These are phyloP conservation scores for Tenebrosternarchus preto DNA, from an alignment of 2,113 vertebrate genomes.

Conservation along the genomic window DNA sequence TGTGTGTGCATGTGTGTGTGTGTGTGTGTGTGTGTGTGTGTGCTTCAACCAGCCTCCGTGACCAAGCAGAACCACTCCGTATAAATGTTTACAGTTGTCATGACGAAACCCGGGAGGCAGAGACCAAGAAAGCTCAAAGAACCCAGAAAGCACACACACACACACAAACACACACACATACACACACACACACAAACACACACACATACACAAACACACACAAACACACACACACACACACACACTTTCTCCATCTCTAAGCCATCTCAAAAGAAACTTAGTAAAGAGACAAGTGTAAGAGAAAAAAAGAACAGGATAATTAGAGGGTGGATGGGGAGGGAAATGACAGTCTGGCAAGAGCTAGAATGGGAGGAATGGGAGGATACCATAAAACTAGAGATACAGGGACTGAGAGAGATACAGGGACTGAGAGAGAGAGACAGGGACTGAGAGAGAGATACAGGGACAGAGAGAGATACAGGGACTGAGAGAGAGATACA, in stretches of 20 bases:
- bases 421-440: too few relatives aligned
- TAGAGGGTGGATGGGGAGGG: background rate
- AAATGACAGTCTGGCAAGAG: background rate
- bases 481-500: too few relatives aligned
- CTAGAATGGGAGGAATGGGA: background rate
- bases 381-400: too few relatives aligned
- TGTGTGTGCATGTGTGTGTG: conserved; percentile 13
- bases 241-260: background rate
- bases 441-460: background rate
- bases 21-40: background rate
- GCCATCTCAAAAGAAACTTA: background rate
- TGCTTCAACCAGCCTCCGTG: conserved; percentile 14
- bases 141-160: background rate
- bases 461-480: too few relatives aligned
- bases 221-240: background rate
- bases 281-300: conserved; percentile 22
- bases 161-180: too few relatives aligned
- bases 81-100: conserved; percentile 54
- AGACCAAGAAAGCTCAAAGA: conserved; percentile 33
- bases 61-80: conserved; percentile 24
- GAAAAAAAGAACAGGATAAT: background rate
- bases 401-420: background rate
- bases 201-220: background rate
- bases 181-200: too few relatives aligned
- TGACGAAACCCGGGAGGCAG: conserved; percentile 27